phyloP scores from a whole-genome alignment of 2,888 invertebrate species.

The Limnephilus auricula region DNA sequence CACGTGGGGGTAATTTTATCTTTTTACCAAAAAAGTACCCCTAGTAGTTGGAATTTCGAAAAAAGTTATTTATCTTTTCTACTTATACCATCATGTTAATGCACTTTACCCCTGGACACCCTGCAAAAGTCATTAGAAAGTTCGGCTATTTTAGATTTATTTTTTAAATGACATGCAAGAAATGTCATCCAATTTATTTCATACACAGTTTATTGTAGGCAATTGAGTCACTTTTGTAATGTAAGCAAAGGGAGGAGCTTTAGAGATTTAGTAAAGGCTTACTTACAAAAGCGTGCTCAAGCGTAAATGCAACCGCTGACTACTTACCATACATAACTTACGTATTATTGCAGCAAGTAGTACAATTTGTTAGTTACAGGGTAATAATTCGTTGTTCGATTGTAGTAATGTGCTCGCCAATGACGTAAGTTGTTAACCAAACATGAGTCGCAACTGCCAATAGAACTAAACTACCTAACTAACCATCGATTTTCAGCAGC shows the following conservation, averaged over 20 bases:
- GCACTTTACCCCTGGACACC: too few relatives aligned
- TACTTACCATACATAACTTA: slow-evolving; percentile 5
- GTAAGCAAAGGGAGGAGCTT: background rate
- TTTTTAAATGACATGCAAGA: background rate
- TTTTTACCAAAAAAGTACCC: too few relatives aligned
- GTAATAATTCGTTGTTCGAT: slow-evolving; percentile 12
- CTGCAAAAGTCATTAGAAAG: too few relatives aligned
- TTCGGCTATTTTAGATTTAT: too few relatives aligned
- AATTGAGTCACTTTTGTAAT: background rate
- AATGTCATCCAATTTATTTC: background rate
- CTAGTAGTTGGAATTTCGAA: too few relatives aligned
- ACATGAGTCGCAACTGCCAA: background rate
- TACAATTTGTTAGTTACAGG: background rate
- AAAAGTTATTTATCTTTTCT: too few relatives aligned
- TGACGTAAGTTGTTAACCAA: background rate
- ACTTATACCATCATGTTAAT: too few relatives aligned
- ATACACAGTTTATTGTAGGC: background rate
- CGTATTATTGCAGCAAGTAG: background rate
- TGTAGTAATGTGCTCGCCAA: background rate
- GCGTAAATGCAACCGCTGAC: slow-evolving; percentile 7
- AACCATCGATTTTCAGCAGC: too few relatives aligned
- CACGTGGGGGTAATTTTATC: too few relatives aligned
- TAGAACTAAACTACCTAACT: background rate
- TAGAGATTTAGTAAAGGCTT: background rate
- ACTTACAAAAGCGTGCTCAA: background rate